phyloP scores from a whole-genome alignment of 2,797 vertebrate species.

The Apodemus agrarius region DNA sequence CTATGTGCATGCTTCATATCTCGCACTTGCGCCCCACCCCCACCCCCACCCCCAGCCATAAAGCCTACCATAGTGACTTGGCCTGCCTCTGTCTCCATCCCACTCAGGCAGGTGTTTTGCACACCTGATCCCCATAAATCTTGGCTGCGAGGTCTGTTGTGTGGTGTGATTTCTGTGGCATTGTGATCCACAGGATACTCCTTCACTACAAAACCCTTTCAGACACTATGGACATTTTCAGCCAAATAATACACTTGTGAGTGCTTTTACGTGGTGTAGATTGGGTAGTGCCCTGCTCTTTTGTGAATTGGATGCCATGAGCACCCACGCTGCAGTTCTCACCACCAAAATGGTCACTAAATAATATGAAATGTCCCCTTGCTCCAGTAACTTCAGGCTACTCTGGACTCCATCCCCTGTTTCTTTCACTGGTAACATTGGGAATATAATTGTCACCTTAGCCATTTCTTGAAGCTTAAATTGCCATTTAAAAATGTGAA shows the following conservation, averaged over 20 bases:
- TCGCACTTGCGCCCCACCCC: rapidly evolving
- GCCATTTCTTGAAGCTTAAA: background rate
- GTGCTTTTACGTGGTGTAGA: background rate
- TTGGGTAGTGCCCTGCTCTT: background rate
- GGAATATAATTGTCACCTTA: background rate
- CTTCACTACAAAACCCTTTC: too few species aligned
- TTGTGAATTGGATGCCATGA: background rate
- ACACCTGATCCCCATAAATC: background rate
- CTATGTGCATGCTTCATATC: background rate
- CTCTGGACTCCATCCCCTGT: background rate
- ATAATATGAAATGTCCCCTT: background rate
- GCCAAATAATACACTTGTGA: background rate
- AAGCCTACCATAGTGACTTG: background rate
- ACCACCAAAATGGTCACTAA: background rate
- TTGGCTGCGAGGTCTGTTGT: background rate
- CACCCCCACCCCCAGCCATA: background rate
- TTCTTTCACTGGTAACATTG: background rate
- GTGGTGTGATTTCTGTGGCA: too few species aligned
- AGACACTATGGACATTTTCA: background rate
- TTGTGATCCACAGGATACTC: background rate
- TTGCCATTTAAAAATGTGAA: background rate
- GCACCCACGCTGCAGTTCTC: background rate
- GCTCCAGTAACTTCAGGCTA: background rate
- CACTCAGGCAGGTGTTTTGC: background rate
- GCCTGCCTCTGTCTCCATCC: background rate